Evolutionary conservation across 2,888 invertebrate species (phyloP), one percentile per base, ranked within the genome.

Genomic region (Venustoraphidia nigricollis): DNA sequence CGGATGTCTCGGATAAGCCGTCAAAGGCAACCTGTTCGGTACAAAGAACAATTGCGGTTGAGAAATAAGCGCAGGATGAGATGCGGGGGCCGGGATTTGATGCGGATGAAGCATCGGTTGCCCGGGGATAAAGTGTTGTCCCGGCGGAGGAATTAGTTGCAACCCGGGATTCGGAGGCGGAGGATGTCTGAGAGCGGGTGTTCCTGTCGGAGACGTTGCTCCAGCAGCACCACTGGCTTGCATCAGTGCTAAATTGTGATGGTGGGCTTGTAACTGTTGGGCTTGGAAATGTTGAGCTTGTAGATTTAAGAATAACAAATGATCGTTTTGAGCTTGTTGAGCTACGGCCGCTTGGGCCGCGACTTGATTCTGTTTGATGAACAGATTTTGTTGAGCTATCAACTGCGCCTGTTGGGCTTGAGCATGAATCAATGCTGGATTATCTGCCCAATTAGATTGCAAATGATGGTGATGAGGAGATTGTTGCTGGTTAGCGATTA

Each of bases 351-450:
- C 56, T 3, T 76, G 75, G 6, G 74, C 69, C 36, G 69, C 67
- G 56, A 78, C 78, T 59, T 79, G 80, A 61, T 77, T 78, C 56
- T 81, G 83, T 4, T 76, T 71, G 44, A 76, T 79, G 50, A 83
- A 64, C 42, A 83, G 67, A 66, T 70, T 81, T 60, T 82, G 82
- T 60, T 81, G 81, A 46, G 83, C 83, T 60, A 83, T 81, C 53
- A 73, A 69, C 60, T 73, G 73, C 2, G 72, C 72, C 56, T 71
- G 71, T 54, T 75, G 73, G 55, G 74, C 73, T 55, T 74, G 74
- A 8, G 73, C 73, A 49, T 71, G 60, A 27, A 27, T 27, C 40
- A 72, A 57, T 1, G 70, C 67, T 3, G 68, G 63, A 55, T 59
- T 62, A 48, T 66, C 65, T 27, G 27, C 6, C 66, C 67, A 66